Percentiles rank a stretch among this genome's conserved stretches.
Conservation (phyloP, 2,888 invertebrate genomes). For the Volucella zonaria region DNA sequence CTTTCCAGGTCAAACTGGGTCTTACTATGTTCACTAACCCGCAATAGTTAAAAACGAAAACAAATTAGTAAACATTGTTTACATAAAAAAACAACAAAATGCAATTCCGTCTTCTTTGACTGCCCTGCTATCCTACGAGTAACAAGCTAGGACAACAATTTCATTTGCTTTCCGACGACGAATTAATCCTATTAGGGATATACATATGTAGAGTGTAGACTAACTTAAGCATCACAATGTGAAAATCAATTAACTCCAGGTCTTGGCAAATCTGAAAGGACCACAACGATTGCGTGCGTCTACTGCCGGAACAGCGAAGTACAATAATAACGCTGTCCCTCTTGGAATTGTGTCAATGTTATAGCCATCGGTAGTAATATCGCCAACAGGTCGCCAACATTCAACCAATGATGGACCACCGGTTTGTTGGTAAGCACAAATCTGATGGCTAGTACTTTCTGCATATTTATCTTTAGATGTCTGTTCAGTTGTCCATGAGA, state of each 20-base stretch:
- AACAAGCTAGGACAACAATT: slow-evolving; percentile 5
- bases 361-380: slow-evolving; percentile 98
- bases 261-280: slow-evolving; percentile 91
- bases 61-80: too few relatives aligned
- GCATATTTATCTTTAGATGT: slow-evolving; percentile 86
- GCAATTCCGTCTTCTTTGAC: too few relatives aligned
- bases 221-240: slow-evolving; percentile 38
- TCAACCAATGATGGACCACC: slow-evolving; percentile 87
- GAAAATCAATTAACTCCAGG: slow-evolving; percentile 78
- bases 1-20: too few relatives aligned
- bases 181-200: not conserved
- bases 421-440: slow-evolving; percentile 96
- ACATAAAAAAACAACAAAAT: too few relatives aligned
- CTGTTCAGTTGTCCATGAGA: slow-evolving; percentile 94
- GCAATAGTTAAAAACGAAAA: too few relatives aligned
- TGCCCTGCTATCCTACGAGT: slow-evolving; percentile 22
- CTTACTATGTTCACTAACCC: too few relatives aligned
- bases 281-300: slow-evolving; percentile 92
- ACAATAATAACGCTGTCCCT: slow-evolving; percentile 94
- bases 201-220: too few relatives aligned
- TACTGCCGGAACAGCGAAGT: slow-evolving; percentile 95
- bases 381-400: slow-evolving; percentile 97
- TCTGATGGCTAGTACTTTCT: slow-evolving; percentile 93
- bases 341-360: slow-evolving; percentile 94
- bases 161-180: not conserved